A percentile compares a stretch with the other conserved stretches of the same genome.
Conservation (phyloP, 2,113 vertebrate species). For the Charina bottae region DNA sequence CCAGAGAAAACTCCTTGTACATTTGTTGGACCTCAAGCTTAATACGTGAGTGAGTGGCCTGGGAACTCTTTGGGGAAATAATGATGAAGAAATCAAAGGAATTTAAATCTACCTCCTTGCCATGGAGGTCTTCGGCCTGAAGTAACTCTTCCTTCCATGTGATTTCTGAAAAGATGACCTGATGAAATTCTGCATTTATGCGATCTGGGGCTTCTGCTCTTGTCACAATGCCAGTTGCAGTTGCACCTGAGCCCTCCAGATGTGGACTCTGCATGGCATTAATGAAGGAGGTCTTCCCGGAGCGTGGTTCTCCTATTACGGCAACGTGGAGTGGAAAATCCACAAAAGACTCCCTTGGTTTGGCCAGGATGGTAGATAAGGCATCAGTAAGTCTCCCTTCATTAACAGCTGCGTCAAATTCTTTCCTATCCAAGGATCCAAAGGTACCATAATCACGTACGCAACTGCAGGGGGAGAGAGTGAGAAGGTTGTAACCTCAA, state of each 20-base stretch:
- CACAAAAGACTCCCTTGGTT: not conserved
- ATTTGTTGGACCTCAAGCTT: slow-evolving; percentile 35
- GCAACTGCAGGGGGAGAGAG: not conserved
- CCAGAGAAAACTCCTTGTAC: slow-evolving; percentile 3
- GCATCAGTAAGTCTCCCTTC: not conserved
- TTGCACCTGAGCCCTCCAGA: slow-evolving; percentile 38
- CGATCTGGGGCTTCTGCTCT: slow-evolving; percentile 45
- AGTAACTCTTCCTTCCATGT: slow-evolving; percentile 46
- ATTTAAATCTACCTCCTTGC: slow-evolving; percentile 25
- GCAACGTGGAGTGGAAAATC: slow-evolving; percentile 26
- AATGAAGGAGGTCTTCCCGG: slow-evolving; percentile 58
- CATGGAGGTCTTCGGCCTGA: slow-evolving; percentile 2
- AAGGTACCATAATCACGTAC: not conserved
- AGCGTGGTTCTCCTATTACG: slow-evolving; percentile 26
- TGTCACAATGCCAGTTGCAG: slow-evolving; percentile 31
- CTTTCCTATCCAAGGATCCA: not conserved
- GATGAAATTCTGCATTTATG: slow-evolving; percentile 33
- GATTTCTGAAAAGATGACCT: slow-evolving; percentile 62
- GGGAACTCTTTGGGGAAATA: slow-evolving; percentile 46
- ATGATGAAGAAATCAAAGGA: slow-evolving; percentile 66
- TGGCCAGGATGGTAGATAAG: not conserved
- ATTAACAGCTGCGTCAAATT: not conserved
- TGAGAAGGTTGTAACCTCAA: not conserved
- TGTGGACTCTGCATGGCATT: slow-evolving; percentile 54
- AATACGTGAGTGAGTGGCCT: slow-evolving; percentile 34